phyloP scores from a whole-genome alignment of 2,113 vertebrate genomes.

The Podarcis raffonei region DNA sequence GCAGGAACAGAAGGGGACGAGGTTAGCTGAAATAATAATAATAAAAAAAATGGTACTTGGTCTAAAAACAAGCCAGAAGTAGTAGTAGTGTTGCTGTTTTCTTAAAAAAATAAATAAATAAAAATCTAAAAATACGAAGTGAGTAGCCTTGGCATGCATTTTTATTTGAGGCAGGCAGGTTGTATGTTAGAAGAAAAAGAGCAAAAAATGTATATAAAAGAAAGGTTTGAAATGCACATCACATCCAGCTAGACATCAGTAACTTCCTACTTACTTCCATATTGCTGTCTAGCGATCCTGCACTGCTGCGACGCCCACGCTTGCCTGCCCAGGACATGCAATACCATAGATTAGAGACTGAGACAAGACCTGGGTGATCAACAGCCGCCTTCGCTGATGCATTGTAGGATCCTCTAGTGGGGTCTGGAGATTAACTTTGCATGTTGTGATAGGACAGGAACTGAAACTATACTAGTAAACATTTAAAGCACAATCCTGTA shows the following conservation, averaged over 20 bases:
- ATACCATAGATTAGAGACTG: constrained; percentile 94
- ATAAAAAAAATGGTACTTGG: constrained; percentile 64
- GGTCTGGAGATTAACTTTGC: constrained; percentile 53
- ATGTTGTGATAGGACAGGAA: constrained; percentile 14
- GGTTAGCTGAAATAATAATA: constrained; percentile 73
- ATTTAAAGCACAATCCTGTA: not conserved
- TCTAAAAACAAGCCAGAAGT: constrained; percentile 79
- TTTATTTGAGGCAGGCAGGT: constrained; percentile 81
- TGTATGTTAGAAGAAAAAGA: constrained; percentile 78
- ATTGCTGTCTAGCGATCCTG: constrained; percentile 99
- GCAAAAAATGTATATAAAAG: constrained; percentile 73
- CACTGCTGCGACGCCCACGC: constrained; percentile 99
- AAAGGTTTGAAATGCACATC: constrained; percentile 83
- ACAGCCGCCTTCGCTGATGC: constrained; percentile 61
- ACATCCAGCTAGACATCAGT: constrained; percentile 83
- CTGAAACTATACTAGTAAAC: constrained; percentile 15
- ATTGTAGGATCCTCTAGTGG: constrained; percentile 58
- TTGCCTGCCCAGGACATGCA: constrained; percentile 99
- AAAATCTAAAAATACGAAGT: constrained; percentile 76
- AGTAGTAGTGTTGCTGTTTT: constrained; percentile 65
- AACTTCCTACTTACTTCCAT: constrained; percentile 98
- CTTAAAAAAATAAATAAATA: not conserved
- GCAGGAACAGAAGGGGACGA: constrained; percentile 74
- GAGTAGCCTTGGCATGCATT: constrained; percentile 92
- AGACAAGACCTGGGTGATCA: constrained; percentile 76